Conservation (phyloP, 2,113 vertebrate genomes). For the Trinectes maculatus region DNA sequence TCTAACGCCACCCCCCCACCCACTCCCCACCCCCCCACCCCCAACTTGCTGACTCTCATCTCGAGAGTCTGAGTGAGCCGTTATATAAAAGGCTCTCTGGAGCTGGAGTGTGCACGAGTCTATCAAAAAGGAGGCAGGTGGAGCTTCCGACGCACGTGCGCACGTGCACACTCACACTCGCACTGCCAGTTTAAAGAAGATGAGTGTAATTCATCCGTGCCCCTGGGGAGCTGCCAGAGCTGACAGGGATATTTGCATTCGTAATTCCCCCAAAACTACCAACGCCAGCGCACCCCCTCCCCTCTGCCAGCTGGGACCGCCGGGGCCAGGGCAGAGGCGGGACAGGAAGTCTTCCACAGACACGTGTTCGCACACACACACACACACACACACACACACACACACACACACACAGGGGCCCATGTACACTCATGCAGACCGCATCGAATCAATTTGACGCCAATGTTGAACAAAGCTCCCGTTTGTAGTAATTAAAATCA, state of each 20-base stretch:
- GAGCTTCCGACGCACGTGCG: conserved; percentile 11
- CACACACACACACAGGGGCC: conserved; percentile 23
- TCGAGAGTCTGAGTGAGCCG: conserved; percentile 41
- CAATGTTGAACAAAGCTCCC: conserved; percentile 72
- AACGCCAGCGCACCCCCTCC: conserved; percentile 1
- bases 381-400: conserved; percentile 32
- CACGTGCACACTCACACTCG: conserved; percentile 12
- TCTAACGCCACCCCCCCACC: conserved; percentile 29
- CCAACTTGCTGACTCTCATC: conserved; percentile 57
- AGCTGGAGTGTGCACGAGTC: conserved; percentile 21
- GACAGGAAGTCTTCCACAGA: conserved; percentile 61
- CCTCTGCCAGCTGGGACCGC: conserved; percentile 73
- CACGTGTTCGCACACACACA: conserved; percentile 6
- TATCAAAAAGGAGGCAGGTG: conserved; percentile 53
- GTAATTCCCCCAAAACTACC: conserved; percentile 64
- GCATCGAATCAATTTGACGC: conserved; percentile 76
- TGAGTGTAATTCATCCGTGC: conserved; percentile 69
- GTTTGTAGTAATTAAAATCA: conserved; percentile 72
- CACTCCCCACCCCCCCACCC: conserved; percentile 31
- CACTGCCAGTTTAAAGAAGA: conserved; percentile 59
- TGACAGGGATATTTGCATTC: conserved; percentile 79
- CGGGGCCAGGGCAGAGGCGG: conserved; percentile 44
- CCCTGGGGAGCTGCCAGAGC: conserved; percentile 61
- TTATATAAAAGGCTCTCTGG: conserved; percentile 51
- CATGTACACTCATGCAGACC: conserved; percentile 46